Evolutionary conservation across 2,888 invertebrate genomes (phyloP).

Genomic region (Salticus scenicus): DNA sequence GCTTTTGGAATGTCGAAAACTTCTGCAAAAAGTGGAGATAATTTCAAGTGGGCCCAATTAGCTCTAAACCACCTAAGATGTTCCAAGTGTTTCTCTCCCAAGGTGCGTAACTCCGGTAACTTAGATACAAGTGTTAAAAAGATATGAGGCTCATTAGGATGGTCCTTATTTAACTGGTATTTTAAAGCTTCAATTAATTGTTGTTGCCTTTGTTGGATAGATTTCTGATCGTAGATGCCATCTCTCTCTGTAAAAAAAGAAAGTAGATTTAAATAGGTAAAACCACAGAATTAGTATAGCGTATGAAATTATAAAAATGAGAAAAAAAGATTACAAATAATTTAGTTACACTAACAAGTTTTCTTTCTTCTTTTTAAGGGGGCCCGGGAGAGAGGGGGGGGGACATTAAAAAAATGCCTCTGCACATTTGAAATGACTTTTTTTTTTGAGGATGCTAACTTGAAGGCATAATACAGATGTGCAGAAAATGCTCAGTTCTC

Average conservation of each 20-base stretch:
- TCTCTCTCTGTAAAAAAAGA: conserved; percentile 81
- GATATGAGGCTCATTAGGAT: conserved; percentile 80
- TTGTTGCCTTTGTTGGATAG: conserved; percentile 86
- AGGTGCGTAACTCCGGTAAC: conserved; percentile 85
- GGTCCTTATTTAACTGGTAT: conserved; percentile 82
- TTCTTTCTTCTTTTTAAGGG: too few species aligned
- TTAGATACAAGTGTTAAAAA: conserved; percentile 79
- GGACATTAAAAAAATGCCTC: too few species aligned
- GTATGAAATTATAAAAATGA: neutral
- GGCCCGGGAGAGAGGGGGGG: too few species aligned
- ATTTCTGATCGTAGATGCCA: conserved; percentile 86
- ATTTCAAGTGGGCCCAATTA: conserved; percentile 83
- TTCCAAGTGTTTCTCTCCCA: conserved; percentile 88
- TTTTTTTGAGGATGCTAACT: too few species aligned
- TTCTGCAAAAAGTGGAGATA: conserved; percentile 95
- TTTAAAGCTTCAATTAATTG: conserved; percentile 90
- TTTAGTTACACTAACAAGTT: too few species aligned
- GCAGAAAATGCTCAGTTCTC: too few species aligned
- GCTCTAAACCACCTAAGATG: conserved; percentile 91
- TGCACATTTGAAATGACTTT: too few species aligned
- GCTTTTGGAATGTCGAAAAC: conserved; percentile 92
- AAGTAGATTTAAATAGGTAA: too few species aligned
- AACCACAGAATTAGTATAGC: too few species aligned
- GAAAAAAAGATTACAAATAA: too few species aligned
- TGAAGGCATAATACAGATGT: too few species aligned